These are phyloP conservation scores for Drosophila pegasa DNA, from an alignment of 2,888 invertebrate genomes.

Conservation along the genomic window DNA sequence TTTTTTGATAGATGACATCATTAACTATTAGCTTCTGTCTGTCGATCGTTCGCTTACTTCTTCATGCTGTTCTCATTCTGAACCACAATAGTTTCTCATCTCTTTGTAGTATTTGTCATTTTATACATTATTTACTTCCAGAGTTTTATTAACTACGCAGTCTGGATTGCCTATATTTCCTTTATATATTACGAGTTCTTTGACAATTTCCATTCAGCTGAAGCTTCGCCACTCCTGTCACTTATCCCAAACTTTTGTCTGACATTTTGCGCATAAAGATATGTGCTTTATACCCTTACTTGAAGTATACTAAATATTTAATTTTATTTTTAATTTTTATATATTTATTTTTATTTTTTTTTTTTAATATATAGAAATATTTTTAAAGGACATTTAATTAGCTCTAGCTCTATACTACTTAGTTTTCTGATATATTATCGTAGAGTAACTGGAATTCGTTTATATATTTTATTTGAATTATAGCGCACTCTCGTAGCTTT, in stretches of 20 bases:
- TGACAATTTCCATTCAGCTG: background rate
- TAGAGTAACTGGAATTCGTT: constrained; percentile 17
- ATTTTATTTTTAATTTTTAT: background rate
- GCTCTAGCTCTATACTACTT: no score
- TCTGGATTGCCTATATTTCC: no score
- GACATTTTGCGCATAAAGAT: background rate
- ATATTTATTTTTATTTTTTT: background rate
- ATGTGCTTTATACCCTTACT: background rate
- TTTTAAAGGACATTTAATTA: no score
- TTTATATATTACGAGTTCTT: background rate
- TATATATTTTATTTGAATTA: constrained; percentile 1
- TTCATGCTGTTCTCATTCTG: background rate
- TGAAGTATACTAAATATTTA: no score
- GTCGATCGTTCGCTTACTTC: background rate
- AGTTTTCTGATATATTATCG: background rate
- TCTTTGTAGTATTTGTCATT: background rate
- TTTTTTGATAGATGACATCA: background rate
- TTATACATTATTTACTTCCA: background rate
- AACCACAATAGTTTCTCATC: background rate
- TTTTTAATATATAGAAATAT: no score
- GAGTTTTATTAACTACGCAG: no score
- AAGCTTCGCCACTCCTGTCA: constrained; percentile 10
- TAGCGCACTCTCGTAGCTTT: background rate
- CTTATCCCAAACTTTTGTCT: constrained; percentile 4
- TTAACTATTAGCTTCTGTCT: background rate